Base-by-base conservation (phyloP, 2,888 invertebrate genomes). In the Anticlea derivata region DNA sequence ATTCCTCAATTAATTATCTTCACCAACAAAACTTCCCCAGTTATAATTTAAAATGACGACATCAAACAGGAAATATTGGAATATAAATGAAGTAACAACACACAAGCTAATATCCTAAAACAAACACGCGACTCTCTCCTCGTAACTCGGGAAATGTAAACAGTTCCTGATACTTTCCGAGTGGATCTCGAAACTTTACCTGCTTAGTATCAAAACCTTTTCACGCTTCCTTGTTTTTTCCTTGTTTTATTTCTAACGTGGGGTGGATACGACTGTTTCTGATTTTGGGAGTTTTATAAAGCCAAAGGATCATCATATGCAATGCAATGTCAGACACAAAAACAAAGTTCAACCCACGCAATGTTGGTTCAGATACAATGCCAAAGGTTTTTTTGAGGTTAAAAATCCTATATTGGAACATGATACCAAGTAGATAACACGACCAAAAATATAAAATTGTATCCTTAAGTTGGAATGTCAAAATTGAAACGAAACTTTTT, bases 401-500 rank as follows among this genome's bases (percentile, higher is more conserved):
- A 17, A 17, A 17, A 17, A 17, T 17, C 4, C 17, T 17, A 17
- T 4, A 17, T 17, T 17, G 4, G 2, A 4, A 4, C 17, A 4
- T 17, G 17, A 17, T 3, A 17, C n/a, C 4, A 17, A 17, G 4
- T 17, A 29, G 35, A 23, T 46, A 39, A 33, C 24, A 20, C 24
- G 22, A 20, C 23, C 31, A 11, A 23, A 30, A 12, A 43, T 10
- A 26, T 43, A 5, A n/a, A 24, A 38, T 38, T 20, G 5, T 12
- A 27, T 7, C 10, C 26, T 23, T 31, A 30, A 26, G 30, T 29
- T 12, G 6, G 23, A 44, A 45, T 31, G 13, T 27, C 22, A n/a
- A 38, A 50, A 48, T 41, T 50, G 24, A 41, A 46, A 47, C 37
- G 37, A 40, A 58, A 58, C 54, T 58, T 58, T 56, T 56, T 54